Evolutionary conservation across 2,797 vertebrate species (phyloP).

Genomic region (Macroramphosus scolopax): DNA sequence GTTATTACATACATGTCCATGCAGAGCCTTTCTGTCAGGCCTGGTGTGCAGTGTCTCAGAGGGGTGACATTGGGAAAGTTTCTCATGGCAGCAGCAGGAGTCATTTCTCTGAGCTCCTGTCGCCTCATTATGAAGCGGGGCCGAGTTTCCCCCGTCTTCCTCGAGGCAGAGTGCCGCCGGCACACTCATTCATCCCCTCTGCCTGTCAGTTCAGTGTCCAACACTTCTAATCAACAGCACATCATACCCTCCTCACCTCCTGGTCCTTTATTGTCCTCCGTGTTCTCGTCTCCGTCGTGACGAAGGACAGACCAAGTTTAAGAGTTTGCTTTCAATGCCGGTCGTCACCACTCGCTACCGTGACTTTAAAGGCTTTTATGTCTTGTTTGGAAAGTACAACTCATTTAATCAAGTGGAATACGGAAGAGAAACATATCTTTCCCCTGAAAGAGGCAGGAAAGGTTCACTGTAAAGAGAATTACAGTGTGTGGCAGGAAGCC

Average conservation of each 20-base stretch:
- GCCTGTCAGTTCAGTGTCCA: constrained; percentile 46
- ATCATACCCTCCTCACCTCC: constrained; percentile 20
- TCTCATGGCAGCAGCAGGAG: constrained; percentile 28
- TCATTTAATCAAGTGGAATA: constrained; percentile 25
- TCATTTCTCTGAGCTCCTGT: constrained; percentile 23
- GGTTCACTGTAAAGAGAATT: constrained; percentile 25
- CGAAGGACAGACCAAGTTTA: no score
- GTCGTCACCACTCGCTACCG: no score
- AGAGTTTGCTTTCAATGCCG: constrained; percentile 8
- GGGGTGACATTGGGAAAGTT: constrained; percentile 10
- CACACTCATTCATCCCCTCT: constrained; percentile 37
- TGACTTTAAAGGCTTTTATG: constrained; percentile 3
- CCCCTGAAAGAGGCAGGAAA: constrained; percentile 18
- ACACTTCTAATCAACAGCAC: constrained; percentile 23
- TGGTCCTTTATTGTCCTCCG: constrained; percentile 30
- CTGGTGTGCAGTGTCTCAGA: constrained; percentile 3
- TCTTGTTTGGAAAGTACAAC: constrained; percentile 25
- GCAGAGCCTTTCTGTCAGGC: constrained; percentile 19
- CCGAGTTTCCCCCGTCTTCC: constrained; percentile 38
- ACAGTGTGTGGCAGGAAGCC: constrained; percentile 39
- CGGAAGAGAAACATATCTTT: constrained; percentile 6
- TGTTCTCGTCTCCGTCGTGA: no score
- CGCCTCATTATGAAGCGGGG: constrained; percentile 52
- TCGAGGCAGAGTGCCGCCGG: constrained; percentile 30
- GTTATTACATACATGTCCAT: no score